Evolutionary conservation across 2,888 invertebrate species (phyloP).

Genomic region (Deilephila porcellus): DNA sequence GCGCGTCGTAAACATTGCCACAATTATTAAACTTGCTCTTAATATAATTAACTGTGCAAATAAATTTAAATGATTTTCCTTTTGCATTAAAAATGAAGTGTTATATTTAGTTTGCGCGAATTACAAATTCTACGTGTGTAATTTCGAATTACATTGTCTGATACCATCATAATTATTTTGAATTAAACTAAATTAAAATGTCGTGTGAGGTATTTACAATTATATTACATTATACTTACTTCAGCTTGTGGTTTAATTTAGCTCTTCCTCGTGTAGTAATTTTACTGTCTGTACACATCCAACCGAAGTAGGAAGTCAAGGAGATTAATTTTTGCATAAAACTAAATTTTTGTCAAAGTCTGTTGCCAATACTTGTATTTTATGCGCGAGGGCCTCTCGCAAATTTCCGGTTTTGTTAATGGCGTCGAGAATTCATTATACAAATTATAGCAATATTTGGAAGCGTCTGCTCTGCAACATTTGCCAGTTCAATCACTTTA

Average conservation of each 20-base stretch:
- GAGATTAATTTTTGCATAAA: neutral
- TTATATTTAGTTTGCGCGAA: neutral
- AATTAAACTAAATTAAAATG: neutral
- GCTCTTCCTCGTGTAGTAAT: neutral
- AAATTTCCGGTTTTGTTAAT: constrained; percentile 2
- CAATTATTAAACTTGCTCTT: neutral
- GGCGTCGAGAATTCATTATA: constrained; percentile 1
- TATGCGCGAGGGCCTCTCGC: neutral
- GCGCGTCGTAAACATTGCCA: neutral
- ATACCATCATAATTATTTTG: neutral
- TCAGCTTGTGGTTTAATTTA: neutral
- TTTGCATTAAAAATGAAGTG: neutral
- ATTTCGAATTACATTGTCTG: neutral
- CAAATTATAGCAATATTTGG: neutral
- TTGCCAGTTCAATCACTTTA: no score
- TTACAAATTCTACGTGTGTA: neutral
- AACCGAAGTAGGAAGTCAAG: neutral
- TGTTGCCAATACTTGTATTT: no score
- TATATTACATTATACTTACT: neutral
- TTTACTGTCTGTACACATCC: neutral
- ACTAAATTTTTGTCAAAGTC: no score
- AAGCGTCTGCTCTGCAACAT: neutral
- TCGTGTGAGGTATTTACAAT: neutral
- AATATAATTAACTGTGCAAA: neutral
- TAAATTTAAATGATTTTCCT: neutral